Conservation (phyloP, 2,113 vertebrate species). For the Apus apus region DNA sequence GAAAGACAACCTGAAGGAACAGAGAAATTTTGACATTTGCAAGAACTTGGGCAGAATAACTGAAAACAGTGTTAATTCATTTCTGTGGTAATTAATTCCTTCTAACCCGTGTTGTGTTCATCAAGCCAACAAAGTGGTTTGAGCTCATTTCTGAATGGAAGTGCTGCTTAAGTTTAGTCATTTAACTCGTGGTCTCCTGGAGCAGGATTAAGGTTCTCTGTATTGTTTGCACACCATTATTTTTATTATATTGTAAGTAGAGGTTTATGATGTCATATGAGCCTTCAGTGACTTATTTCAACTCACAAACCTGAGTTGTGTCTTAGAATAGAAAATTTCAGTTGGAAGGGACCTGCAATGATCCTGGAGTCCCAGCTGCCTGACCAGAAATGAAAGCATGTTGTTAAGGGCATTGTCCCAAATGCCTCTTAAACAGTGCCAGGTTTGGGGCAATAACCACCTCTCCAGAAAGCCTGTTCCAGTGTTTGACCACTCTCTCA, state of each 20-base stretch:
- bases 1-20: conserved; percentile 11
- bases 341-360: not conserved
- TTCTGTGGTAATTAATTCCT: not conserved
- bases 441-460: not conserved
- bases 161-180: not conserved
- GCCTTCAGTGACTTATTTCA: not conserved
- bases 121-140: not conserved
- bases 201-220: fast-evolving
- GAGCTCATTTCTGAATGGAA: not conserved
- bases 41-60: not conserved
- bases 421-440: not conserved
- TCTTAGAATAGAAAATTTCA: not conserved
- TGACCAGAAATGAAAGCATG: not conserved
- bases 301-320: fast-evolving
- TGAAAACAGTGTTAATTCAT: not conserved
- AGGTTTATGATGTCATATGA: not conserved
- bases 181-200: not conserved
- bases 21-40: conserved; percentile 14
- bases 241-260: not conserved
- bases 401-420: not conserved
- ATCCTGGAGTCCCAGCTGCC: not conserved
- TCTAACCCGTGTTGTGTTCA: not conserved
- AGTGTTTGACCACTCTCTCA: not conserved
- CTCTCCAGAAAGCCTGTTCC: not conserved
- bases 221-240: fast-evolving